A percentile compares a stretch with the other conserved stretches of the same genome.
These are phyloP conservation scores for Esox lucius DNA, from an alignment of 2,797 vertebrate species.

Conservation along the genomic window DNA sequence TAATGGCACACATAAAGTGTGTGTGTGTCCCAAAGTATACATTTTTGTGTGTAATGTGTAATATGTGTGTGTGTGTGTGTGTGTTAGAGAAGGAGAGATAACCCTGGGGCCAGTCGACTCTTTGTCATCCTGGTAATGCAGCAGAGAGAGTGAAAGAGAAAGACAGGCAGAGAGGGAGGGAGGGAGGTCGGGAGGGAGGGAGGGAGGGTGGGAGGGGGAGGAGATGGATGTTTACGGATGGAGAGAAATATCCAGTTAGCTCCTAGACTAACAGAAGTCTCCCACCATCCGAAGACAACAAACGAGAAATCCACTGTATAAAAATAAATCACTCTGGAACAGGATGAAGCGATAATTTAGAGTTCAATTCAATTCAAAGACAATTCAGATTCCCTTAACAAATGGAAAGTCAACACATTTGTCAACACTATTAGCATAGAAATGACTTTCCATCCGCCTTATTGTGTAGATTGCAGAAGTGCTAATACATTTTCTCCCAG, in stretches of 20 bases:
- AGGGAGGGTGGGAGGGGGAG: not conserved
- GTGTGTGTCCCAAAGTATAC: not conserved
- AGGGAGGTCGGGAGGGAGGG: no score
- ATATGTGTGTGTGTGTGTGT: not conserved
- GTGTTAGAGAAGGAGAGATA: not conserved
- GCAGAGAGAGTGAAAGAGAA: constrained; percentile 26
- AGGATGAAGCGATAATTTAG: constrained; percentile 76
- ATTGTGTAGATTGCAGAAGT: constrained; percentile 47
- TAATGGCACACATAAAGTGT: not conserved
- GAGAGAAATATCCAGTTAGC: constrained; percentile 57
- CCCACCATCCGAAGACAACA: constrained; percentile 41
- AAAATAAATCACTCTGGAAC: constrained; percentile 70
- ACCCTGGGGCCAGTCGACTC: constrained; percentile 40
- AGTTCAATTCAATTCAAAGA: constrained; percentile 68
- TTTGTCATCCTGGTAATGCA: constrained; percentile 41
- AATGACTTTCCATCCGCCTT: constrained; percentile 68
- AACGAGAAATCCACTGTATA: constrained; percentile 47
- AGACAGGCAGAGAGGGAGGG: not conserved
- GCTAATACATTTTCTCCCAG: constrained; percentile 43
- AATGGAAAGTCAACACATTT: constrained; percentile 67
- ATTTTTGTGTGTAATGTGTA: not conserved
- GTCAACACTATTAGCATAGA: constrained; percentile 81
- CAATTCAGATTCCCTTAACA: constrained; percentile 66
- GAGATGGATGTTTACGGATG: constrained; percentile 55
- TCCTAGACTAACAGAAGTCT: constrained; percentile 29